Evolutionary conservation across 2,797 vertebrate genomes (phyloP), one percentile per base, ranked within the genome.

Genomic region (Tokudaia muenninki): DNA sequence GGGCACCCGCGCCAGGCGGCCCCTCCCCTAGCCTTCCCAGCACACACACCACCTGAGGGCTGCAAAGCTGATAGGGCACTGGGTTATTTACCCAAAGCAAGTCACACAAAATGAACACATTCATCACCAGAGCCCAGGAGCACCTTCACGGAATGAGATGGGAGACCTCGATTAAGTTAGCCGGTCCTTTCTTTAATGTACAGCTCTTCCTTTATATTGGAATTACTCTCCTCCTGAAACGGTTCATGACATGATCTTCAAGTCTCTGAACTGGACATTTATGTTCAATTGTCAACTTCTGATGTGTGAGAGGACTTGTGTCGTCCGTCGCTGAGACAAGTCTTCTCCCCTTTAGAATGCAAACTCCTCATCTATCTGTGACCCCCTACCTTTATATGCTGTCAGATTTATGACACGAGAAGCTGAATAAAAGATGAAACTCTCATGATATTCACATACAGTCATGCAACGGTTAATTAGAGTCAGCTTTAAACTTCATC

Each of bases 61-160:
- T 82, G 70, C 50, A 50, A 50, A 96, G 87, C 92, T 75, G 90
- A 91, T 65, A 92, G 52, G 87, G 79, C 87, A 57, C 87, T 57
- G 80, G 94, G 96, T 81, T 95, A 95, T 96, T 97, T 96, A 93
- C 59, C 81, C 92, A 87, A 90, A 86, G 93, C 94, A 50, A 97
- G 81, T 52, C 92, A n/a, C 57, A 86, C 65, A 80, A 97, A 98
- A 92, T 86, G 96, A 96, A 93, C 93, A 90, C 91, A 90, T 93
- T 92, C 91, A 94, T 96, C 94, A 80, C 81, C 75, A 13, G 50
- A 93, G 84, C 88, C 95, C 97, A 86, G 90, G 88, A 94, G 94
- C 74, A 37, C 75, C n/a, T 1, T 55, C 92, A 74, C 24, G 26
- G 96, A 74, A 82, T 50, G 61, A 87, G 50, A 92, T 3, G 34